Evolutionary conservation across 2,888 invertebrate genomes (phyloP).

Genomic region (Troides oblongomaculatus): DNA sequence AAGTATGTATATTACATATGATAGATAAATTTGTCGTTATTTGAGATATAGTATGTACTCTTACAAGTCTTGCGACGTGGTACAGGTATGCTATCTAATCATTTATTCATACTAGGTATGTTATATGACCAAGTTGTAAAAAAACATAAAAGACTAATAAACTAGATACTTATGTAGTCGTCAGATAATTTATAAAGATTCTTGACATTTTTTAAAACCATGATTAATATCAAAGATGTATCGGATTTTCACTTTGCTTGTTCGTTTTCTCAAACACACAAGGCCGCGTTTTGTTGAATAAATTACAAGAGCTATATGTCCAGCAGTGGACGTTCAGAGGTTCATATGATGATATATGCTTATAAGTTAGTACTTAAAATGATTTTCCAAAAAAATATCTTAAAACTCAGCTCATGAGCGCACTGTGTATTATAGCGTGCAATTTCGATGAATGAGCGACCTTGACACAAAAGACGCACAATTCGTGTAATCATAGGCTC

Average conservation of each 20-base stretch:
- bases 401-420: background rate
- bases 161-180: background rate
- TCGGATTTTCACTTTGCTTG: too few species aligned
- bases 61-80: background rate
- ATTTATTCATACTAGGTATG: background rate
- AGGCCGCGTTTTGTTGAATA: too few species aligned
- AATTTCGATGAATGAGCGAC: constrained; percentile 13
- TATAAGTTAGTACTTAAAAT: background rate
- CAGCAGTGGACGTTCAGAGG: too few species aligned
- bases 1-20: background rate
- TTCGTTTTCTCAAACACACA: too few species aligned
- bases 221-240: too few species aligned
- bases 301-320: too few species aligned
- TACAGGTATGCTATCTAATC: background rate
- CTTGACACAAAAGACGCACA: constrained; percentile 18
- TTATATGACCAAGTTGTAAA: background rate
- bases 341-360: too few species aligned
- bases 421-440: background rate
- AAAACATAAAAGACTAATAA: background rate
- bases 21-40: background rate
- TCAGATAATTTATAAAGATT: background rate
- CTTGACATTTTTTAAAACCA: background rate
- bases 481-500: background rate
- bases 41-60: background rate
- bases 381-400: background rate